phyloP scores from a whole-genome alignment of 2,888 invertebrate species.

The Rhaphigaster nebulosa region DNA sequence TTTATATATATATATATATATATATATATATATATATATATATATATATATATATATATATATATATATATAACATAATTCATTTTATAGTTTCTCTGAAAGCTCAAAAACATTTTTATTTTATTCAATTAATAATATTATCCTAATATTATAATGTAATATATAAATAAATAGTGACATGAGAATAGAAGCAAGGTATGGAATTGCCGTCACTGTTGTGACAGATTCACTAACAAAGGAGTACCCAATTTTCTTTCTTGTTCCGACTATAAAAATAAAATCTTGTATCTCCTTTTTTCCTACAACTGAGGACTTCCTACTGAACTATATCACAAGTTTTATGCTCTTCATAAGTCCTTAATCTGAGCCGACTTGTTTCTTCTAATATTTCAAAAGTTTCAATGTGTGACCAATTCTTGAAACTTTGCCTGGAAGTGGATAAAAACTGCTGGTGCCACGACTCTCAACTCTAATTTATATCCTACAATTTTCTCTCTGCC shows the following conservation, averaged over 20 bases:
- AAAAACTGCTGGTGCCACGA: background rate
- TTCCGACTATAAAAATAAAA: background rate
- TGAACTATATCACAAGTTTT: background rate
- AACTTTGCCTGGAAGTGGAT: background rate
- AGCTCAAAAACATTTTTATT: too few species aligned
- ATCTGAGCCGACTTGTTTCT: background rate
- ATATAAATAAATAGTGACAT: too few species aligned
- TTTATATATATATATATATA: too few species aligned
- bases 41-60: too few species aligned
- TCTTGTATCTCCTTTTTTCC: background rate
- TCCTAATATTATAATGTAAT: too few species aligned
- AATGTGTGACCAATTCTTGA: background rate
- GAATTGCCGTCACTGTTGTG: too few species aligned
- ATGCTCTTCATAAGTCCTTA: background rate
- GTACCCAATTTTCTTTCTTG: background rate
- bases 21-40: too few species aligned
- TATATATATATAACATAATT: too few species aligned
- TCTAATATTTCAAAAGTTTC: conserved; percentile 28
- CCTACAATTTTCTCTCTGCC: background rate
- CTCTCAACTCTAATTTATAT: conserved; percentile 10
- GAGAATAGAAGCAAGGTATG: too few species aligned
- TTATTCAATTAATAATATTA: too few species aligned
- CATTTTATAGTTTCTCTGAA: too few species aligned
- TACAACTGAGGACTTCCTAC: background rate
- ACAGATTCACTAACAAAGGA: too few species aligned